Evolutionary conservation across 1,140 invertebrate genomes (phyloP).

Genomic region (Drosophila kikkawai): DNA sequence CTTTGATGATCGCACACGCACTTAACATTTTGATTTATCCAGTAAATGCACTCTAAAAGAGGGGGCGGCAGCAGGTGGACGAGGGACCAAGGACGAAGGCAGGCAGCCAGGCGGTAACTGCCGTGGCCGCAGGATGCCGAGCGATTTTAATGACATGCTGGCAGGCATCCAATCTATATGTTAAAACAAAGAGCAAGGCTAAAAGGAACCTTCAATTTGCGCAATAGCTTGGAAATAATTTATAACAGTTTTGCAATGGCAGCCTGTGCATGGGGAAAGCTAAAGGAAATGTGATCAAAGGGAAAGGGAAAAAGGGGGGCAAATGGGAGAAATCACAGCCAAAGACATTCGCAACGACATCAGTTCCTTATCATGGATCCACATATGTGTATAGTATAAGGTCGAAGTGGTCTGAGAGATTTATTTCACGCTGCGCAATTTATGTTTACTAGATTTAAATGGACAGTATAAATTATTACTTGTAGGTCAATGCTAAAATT

Average conservation of each 20-base stretch:
- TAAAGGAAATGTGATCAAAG: neutral
- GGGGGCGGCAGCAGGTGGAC: conserved; percentile 4
- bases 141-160: conserved; percentile 76
- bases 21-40: conserved; percentile 75
- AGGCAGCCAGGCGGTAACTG: conserved; percentile 9
- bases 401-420: neutral
- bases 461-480: neutral
- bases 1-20: conserved; percentile 48
- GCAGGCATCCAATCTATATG: conserved; percentile 73
- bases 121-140: conserved; percentile 38
- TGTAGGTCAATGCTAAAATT: neutral
- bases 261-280: neutral
- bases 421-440: conserved; percentile 1
- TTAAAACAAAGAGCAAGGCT: conserved; percentile 70
- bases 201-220: conserved; percentile 77
- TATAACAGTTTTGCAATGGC: conserved; percentile 72
- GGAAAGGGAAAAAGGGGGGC: neutral
- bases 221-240: conserved; percentile 80
- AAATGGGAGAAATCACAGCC: conserved; percentile 13
- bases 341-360: conserved; percentile 31
- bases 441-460: neutral
- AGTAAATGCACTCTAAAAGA: conserved; percentile 65
- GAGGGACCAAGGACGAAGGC: conserved; percentile 2
- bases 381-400: conserved; percentile 15
- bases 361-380: conserved; percentile 16